Evolutionary conservation across 1,140 invertebrate genomes (phyloP).

Genomic region (Ceratina japonica): DNA sequence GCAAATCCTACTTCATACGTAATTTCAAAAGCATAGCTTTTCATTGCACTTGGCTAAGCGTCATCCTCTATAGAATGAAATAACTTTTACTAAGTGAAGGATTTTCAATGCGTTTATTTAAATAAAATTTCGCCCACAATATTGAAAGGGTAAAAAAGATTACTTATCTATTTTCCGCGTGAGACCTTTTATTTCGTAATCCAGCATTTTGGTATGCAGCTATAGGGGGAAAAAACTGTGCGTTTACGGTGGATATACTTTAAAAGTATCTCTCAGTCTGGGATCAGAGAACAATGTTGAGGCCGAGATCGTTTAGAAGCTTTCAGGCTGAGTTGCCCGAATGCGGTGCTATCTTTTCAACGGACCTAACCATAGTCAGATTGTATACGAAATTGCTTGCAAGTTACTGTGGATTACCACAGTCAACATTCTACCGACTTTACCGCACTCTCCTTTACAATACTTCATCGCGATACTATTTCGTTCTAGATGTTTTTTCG

Average conservation of each 20-base stretch:
- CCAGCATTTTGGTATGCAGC: too few species aligned
- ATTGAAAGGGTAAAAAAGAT: too few species aligned
- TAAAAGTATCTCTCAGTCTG: not conserved
- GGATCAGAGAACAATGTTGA: slow-evolving; percentile 12
- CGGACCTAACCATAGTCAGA: slow-evolving; percentile 8
- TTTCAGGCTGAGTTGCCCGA: slow-evolving; percentile 15
- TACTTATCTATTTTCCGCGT: too few species aligned
- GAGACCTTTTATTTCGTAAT: too few species aligned
- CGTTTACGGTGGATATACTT: not conserved
- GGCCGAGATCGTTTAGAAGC: slow-evolving; percentile 23
- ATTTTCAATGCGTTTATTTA: too few species aligned
- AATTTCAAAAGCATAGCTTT: too few species aligned
- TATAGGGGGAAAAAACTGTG: not conserved
- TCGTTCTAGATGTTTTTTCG: not conserved
- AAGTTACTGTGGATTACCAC: slow-evolving; percentile 14
- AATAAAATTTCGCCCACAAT: too few species aligned
- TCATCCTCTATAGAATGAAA: too few species aligned
- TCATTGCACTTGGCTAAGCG: too few species aligned
- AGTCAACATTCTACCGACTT: not conserved
- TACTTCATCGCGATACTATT: not conserved
- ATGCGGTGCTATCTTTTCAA: slow-evolving; percentile 25
- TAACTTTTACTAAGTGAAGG: too few species aligned
- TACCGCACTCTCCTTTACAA: not conserved
- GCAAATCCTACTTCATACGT: too few species aligned
- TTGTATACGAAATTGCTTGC: slow-evolving; percentile 30